phyloP scores from a whole-genome alignment of 2,797 vertebrate species.

The Paguma larvata region DNA sequence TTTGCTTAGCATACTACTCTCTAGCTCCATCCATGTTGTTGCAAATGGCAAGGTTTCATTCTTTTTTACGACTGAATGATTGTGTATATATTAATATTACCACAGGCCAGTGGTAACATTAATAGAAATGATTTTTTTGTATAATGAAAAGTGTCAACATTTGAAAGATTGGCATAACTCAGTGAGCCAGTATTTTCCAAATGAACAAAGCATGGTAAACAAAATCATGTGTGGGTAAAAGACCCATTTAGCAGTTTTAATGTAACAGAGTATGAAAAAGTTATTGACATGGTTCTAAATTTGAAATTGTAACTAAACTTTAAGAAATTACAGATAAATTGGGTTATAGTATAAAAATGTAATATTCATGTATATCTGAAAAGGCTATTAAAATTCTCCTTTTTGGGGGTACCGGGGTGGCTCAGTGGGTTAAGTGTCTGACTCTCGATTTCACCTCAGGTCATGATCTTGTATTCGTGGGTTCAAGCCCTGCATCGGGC shows the following conservation, averaged over 20 bases:
- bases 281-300: neutral
- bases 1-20: neutral
- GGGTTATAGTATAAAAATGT: neutral
- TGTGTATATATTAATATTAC: neutral
- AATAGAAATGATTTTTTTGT: conserved; percentile 1
- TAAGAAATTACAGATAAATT: neutral
- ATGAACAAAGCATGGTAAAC: neutral
- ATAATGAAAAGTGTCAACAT: neutral
- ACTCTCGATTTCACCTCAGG: no score
- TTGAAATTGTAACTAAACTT: neutral
- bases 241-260: neutral
- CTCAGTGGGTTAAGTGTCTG: no score
- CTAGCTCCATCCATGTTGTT: neutral
- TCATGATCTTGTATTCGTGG: no score
- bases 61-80: neutral
- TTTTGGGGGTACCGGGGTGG: neutral
- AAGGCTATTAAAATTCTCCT: neutral
- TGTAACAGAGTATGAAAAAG: neutral
- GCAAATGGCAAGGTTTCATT: neutral
- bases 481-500: no score
- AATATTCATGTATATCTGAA: conserved; percentile 1
- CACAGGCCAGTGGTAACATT: neutral
- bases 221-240: neutral
- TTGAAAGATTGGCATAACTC: neutral
- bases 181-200: neutral